Conservation (phyloP, 2,113 vertebrate genomes). For the Cebus imitator region DNA sequence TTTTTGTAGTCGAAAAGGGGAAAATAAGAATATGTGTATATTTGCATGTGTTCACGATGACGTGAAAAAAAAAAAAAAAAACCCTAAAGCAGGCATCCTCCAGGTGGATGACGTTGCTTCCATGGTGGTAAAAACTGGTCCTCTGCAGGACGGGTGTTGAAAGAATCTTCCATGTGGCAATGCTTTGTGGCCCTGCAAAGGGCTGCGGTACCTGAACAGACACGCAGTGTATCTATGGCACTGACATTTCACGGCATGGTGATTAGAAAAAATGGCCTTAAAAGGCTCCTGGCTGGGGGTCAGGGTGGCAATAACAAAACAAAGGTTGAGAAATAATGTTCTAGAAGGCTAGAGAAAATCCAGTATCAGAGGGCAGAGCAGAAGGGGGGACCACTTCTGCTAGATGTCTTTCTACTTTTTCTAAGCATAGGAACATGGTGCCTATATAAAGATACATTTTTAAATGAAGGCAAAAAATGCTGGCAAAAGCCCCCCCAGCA, state of each 20-base stretch:
- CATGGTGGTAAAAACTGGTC: fast-evolving
- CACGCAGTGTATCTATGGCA: fast-evolving
- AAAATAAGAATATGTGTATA: fast-evolving
- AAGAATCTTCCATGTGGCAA: background rate
- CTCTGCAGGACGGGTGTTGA: fast-evolving
- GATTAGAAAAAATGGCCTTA: background rate
- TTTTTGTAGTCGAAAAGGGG: background rate
- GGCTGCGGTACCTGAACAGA: background rate
- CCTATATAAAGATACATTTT: background rate
- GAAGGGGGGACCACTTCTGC: background rate
- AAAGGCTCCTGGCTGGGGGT: background rate
- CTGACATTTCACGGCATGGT: background rate
- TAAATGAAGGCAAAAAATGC: too few species aligned
- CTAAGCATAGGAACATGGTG: background rate
- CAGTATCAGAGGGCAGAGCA: background rate
- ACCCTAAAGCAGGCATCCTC: fast-evolving
- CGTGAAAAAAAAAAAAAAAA: too few species aligned
- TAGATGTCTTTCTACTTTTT: background rate
- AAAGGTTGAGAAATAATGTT: background rate
- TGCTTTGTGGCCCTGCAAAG: background rate
- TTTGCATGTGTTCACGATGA: background rate
- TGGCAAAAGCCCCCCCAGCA: background rate
- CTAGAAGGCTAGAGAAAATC: background rate
- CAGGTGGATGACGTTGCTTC: fast-evolving
- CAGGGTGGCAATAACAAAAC: background rate